Percentiles rank a stretch among this genome's conserved stretches.
These are phyloP conservation scores for Gymnothorax reevesii DNA, from an alignment of 2,797 vertebrate species.

Conservation along the genomic window DNA sequence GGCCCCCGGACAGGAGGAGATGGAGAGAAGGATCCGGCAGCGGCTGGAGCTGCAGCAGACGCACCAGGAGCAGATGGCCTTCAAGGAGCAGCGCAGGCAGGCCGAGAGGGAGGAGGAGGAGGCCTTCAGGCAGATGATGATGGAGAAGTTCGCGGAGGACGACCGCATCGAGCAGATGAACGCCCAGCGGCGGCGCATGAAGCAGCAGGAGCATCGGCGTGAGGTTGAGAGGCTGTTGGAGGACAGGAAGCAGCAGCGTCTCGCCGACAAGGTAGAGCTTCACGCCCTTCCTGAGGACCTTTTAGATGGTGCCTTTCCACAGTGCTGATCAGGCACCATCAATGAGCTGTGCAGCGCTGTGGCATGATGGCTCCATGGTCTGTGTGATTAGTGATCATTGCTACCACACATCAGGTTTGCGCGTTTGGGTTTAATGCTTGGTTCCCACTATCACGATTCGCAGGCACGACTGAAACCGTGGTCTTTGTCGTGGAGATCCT, in stretches of 20 bases:
- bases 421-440: not conserved
- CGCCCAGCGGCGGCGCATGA: constrained; percentile 83
- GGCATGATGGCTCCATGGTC: not conserved
- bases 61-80: constrained; percentile 79
- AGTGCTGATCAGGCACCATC: not conserved
- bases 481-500: no score
- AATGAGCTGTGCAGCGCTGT: not conserved
- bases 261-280: constrained; percentile 78
- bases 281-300: not conserved
- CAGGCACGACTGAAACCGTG: no score
- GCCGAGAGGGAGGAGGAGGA: constrained; percentile 84
- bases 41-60: constrained; percentile 78
- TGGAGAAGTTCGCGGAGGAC: constrained; percentile 88
- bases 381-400: not conserved
- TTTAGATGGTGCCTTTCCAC: not conserved
- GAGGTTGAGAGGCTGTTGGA: constrained; percentile 84
- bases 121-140: constrained; percentile 72
- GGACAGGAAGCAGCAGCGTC: constrained; percentile 71
- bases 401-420: not conserved
- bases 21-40: constrained; percentile 82
- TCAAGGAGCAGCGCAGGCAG: constrained; percentile 73
- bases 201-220: constrained; percentile 83
- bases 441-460: no score
- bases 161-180: constrained; percentile 91
- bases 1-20: constrained; percentile 73